Conservation (phyloP, 2,797 vertebrate genomes). For the Dicrostonyx torquatus region DNA sequence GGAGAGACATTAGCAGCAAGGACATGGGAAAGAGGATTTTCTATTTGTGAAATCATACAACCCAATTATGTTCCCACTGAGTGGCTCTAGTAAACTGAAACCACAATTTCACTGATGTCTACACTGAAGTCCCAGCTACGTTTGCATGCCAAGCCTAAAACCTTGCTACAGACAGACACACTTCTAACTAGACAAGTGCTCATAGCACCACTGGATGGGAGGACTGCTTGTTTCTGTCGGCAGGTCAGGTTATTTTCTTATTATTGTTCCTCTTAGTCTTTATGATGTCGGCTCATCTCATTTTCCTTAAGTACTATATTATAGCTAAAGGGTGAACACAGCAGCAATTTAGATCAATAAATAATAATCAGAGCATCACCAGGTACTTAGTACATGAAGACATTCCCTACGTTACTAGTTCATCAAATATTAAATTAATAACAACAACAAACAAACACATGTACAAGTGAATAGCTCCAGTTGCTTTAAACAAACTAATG, state of each 20-base stretch:
- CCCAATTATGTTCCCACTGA: not conserved
- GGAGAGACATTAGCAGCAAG: not conserved
- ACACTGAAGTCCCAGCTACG: not conserved
- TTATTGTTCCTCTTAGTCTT: not conserved
- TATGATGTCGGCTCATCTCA: not conserved
- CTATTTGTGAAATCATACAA: not conserved
- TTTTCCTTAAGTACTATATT: constrained; percentile 10
- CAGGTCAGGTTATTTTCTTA: not conserved
- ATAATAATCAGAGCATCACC: constrained; percentile 4
- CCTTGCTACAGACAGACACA: not conserved
- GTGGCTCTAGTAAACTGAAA: not conserved
- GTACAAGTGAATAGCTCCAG: not conserved
- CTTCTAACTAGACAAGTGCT: not conserved
- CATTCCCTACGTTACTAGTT: not conserved
- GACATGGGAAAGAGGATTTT: not conserved
- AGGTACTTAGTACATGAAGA: not conserved
- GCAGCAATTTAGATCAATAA: not conserved
- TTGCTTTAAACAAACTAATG: not conserved
- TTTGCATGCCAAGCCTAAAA: not conserved
- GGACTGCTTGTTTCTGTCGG: not conserved
- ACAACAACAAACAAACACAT: not conserved
- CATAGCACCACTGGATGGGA: not conserved
- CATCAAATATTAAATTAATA: not conserved
- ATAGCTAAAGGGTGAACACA: not conserved
- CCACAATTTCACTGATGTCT: not conserved